Evolutionary conservation across 2,113 vertebrate species (phyloP), one percentile per base, ranked within the genome.

Genomic region (Brachionichthys hirsutus): DNA sequence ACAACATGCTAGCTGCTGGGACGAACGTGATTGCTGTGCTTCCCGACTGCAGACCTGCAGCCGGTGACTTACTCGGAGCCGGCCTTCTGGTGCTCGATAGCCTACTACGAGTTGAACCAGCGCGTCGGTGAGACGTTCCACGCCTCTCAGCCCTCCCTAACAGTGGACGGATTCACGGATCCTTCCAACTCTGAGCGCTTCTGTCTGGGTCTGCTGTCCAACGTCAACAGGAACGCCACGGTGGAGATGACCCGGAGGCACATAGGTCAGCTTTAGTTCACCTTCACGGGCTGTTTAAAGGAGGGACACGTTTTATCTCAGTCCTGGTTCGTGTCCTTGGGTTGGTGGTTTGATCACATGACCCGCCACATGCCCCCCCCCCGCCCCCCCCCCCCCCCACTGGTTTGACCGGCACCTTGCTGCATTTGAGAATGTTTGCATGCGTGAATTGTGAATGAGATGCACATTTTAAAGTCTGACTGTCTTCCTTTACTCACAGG

Each of bases 81-180:
- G 44, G 96, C 95, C 0, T 99, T 99, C 89, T 98, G 97, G 97
- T 98, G 96, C 89, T 98, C 96, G 36, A 99, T 99, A 94, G 95
- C 95, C 0, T 98, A 98, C 88, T 99, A 98, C 15, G 97, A 99
- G 89, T 87, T 99, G 72, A 99, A 99, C 86, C 97, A 99, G 80
- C 94, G 97, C n/a, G 96, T 98, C 19, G 97, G 96, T 55, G 97
- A 99, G 89, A 99, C 96, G 18, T 99, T 99, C 80, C 97, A 99
- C 36, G 97, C 97, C 0, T 99, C 97, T 0, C 97, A 99, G 75
- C 97, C 97, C 68, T 99, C 96, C 0, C 89, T 99, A 70, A 98
- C 95, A 0, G 97, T 99, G 68, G 95, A 98, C 15, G 96, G 96
- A 45, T 99, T 99, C 82, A 99, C 97, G 85, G 97, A 99, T 76